Conservation (phyloP, 2,888 invertebrate species). For the Amaurobius ferox region DNA sequence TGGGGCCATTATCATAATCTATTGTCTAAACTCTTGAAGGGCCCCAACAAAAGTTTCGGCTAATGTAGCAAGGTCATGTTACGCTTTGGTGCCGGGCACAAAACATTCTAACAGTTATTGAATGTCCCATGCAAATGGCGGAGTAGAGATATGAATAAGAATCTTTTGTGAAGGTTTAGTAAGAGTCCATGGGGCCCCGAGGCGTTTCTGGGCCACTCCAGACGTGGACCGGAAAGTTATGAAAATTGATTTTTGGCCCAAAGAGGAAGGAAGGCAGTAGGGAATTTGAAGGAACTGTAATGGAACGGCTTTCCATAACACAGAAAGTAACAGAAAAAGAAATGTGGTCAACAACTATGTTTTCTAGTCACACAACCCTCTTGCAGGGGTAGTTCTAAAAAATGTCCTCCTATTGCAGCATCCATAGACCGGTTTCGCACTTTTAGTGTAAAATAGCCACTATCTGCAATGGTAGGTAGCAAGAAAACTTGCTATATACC, state of each 20-base stretch:
- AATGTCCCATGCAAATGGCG: conserved; percentile 21
- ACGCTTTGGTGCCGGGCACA: conserved; percentile 14
- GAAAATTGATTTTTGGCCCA: background rate
- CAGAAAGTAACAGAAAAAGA: too few species aligned
- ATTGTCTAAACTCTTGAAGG: conserved; percentile 26
- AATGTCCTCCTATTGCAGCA: too few species aligned
- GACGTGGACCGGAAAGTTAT: conserved; percentile 5
- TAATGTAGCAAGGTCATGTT: conserved; percentile 36
- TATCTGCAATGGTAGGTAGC: too few species aligned
- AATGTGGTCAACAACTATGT: background rate
- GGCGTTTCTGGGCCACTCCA: background rate
- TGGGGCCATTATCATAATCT: conserved; percentile 27
- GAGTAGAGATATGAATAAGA: background rate
- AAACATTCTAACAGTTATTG: conserved; percentile 51
- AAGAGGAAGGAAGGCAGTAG: background rate
- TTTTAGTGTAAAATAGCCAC: too few species aligned
- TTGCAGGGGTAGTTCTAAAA: too few species aligned
- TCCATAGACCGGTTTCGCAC: too few species aligned
- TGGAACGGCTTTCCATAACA: too few species aligned
- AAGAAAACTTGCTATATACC: too few species aligned
- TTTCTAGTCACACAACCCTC: too few species aligned
- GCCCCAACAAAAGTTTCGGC: conserved; percentile 20
- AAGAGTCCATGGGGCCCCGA: background rate
- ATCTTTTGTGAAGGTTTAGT: background rate
- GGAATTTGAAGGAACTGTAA: too few species aligned